These are phyloP conservation scores for Oxytorus armatus DNA, from an alignment of 2,888 invertebrate species.

Conservation along the genomic window DNA sequence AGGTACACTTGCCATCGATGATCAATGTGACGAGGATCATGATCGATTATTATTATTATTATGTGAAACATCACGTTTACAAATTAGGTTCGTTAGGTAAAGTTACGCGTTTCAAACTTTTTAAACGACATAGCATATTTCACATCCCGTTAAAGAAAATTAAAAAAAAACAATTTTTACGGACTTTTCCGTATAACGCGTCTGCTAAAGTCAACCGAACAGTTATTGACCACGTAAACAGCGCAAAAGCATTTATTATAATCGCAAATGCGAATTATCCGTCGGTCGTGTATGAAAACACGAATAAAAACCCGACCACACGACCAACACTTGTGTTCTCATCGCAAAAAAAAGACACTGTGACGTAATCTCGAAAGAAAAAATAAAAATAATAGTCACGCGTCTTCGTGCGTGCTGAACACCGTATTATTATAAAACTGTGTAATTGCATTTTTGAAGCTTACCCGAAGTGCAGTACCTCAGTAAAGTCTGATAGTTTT, in stretches of 20 bases:
- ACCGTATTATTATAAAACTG: slow-evolving; percentile 25
- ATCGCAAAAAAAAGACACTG: slow-evolving; percentile 16
- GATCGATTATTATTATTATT: slow-evolving; percentile 71
- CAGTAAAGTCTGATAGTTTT: slow-evolving; percentile 59
- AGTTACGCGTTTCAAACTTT: slow-evolving; percentile 65
- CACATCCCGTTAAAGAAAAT: slow-evolving; percentile 16
- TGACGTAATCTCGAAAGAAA: slow-evolving; percentile 20
- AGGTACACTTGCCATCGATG: slow-evolving; percentile 73
- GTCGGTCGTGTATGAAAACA: slow-evolving; percentile 23
- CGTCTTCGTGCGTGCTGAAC: background rate
- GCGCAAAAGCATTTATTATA: slow-evolving; percentile 24
- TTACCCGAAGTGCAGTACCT: slow-evolving; percentile 34
- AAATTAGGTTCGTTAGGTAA: slow-evolving; percentile 70
- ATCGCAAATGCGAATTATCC: slow-evolving; percentile 23
- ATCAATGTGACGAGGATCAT: slow-evolving; percentile 63
- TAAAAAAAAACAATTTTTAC: slow-evolving; percentile 14
- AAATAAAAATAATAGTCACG: slow-evolving; percentile 2
- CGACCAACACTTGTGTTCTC: slow-evolving; percentile 55
- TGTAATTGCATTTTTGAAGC: slow-evolving; percentile 35
- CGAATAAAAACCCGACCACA: slow-evolving; percentile 3
- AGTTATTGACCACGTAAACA: background rate
- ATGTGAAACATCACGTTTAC: slow-evolving; percentile 71
- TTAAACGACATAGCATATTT: slow-evolving; percentile 33
- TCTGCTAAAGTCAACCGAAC: background rate
- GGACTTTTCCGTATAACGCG: slow-evolving; percentile 24